Evolutionary conservation across 2,797 vertebrate species (phyloP), one percentile per base, ranked within the genome.

Genomic region (Adelosebastes latens): DNA sequence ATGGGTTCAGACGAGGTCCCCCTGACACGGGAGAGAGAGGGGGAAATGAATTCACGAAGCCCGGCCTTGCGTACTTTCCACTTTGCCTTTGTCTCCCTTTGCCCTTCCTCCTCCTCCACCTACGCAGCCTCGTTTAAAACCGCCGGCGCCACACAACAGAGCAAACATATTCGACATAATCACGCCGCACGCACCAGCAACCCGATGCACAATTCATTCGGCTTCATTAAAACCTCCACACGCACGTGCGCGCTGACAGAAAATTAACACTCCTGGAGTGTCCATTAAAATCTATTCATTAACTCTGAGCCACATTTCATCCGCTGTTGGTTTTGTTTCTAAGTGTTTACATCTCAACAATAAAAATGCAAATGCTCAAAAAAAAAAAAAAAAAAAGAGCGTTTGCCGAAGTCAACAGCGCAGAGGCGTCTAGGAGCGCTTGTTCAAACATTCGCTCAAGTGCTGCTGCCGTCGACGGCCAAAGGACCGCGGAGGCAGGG

Each of bases 1-100:
- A 94, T 92, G 88, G 90, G 92, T 91, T 93, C 92, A 93, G 85
- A 90, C 82, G 74, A 91, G 88, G 93, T 88, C 87, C 64, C 72
- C 27, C 36, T 71, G 84, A 89, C 72, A 82, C 27, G 27, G 81
- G 79, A 84, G 66, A 72, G 79, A 42, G 39, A 42, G 68, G 80
- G 66, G 79, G 81, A 88, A 89, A 90, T 83, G 53, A 89, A 92
- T 89, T 88, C 74, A 90, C 34, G 81, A 65, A 75, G 84, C 63
- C 31, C 2, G 12, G 67, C 75, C 75, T 84, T 18, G 18, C 34
- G 13, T 83, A 78, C 82, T 87, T 78, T 87, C 68, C 77, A 82
- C 75, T 86, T 71, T 80, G 71, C 77, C 58, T 84, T 84, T 73
- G 71, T 52, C 79, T 85, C 52, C 59, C 61, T 79, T 80, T 80